Percentiles rank a stretch among this genome's conserved stretches.
Evolutionary conservation across 2,888 invertebrate species (phyloP).

Genomic region (Lypha dubia): DNA sequence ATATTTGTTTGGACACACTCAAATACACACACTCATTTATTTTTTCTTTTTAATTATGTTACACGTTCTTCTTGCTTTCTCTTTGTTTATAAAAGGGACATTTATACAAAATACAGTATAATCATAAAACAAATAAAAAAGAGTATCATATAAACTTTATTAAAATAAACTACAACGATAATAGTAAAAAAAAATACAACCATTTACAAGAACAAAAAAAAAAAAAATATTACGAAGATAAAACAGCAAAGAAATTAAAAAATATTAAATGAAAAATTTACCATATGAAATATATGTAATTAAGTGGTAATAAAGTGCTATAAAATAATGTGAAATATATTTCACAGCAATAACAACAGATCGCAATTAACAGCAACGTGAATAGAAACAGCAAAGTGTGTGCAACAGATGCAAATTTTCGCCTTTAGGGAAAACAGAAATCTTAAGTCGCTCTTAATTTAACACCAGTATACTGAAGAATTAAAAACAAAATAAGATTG

Average conservation of each 20-base stretch:
- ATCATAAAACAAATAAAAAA: conserved; percentile 24
- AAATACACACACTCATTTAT: too few relatives aligned
- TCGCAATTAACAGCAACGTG: too few relatives aligned
- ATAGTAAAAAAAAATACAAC: conserved; percentile 14
- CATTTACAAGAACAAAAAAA: not conserved
- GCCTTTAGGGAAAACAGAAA: too few relatives aligned
- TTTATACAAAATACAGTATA: conserved; percentile 13
- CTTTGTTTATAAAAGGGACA: conserved; percentile 28
- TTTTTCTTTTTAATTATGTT: conserved; percentile 44
- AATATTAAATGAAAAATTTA: conserved; percentile 30
- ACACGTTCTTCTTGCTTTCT: not conserved
- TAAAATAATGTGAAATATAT: conserved; percentile 14
- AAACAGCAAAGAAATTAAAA: not conserved
- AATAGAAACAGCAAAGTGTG: too few relatives aligned
- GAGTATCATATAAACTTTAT: conserved; percentile 55
- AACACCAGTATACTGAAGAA: too few relatives aligned
- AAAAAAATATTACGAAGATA: not conserved
- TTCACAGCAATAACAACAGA: too few relatives aligned
- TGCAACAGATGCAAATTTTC: too few relatives aligned
- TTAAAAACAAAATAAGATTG: too few relatives aligned
- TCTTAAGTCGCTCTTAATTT: too few relatives aligned
- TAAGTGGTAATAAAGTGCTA: not conserved
- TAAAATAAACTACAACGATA: conserved; percentile 57
- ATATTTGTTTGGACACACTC: conserved; percentile 15
- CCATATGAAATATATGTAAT: conserved; percentile 47